Evolutionary conservation across 1,140 invertebrate genomes (phyloP).

Genomic region (Eupristina koningsbergeri): DNA sequence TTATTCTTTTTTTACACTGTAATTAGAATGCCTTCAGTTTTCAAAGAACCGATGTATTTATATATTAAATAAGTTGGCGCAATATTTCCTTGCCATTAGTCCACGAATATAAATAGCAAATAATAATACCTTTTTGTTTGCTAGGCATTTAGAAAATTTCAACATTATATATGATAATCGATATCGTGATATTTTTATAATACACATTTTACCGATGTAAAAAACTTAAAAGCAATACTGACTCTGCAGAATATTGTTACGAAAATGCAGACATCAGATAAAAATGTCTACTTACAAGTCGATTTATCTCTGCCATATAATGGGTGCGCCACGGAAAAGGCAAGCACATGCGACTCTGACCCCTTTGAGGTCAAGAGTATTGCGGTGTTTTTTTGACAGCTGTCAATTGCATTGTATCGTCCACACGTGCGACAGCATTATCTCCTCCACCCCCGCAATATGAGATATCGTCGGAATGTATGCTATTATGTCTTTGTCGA

Average conservation of each 20-base stretch:
- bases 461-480: background rate
- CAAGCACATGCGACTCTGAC: background rate
- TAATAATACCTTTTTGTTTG: too few species aligned
- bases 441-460: too few species aligned
- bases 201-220: background rate
- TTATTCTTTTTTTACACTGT: too few species aligned
- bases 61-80: too few species aligned
- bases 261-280: background rate
- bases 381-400: conserved; percentile 30
- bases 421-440: background rate
- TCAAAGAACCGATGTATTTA: too few species aligned
- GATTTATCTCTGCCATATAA: background rate
- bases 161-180: too few species aligned
- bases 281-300: background rate
- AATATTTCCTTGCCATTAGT: too few species aligned
- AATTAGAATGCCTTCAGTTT: too few species aligned
- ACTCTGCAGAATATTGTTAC: background rate
- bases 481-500: background rate
- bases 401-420: background rate
- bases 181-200: background rate
- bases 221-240: background rate
- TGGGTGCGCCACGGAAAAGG: background rate
- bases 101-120: too few species aligned
- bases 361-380: background rate
- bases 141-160: too few species aligned